These are phyloP conservation scores for Varanus komodoensis DNA, from an alignment of 2,113 vertebrate genomes.

Conservation along the genomic window DNA sequence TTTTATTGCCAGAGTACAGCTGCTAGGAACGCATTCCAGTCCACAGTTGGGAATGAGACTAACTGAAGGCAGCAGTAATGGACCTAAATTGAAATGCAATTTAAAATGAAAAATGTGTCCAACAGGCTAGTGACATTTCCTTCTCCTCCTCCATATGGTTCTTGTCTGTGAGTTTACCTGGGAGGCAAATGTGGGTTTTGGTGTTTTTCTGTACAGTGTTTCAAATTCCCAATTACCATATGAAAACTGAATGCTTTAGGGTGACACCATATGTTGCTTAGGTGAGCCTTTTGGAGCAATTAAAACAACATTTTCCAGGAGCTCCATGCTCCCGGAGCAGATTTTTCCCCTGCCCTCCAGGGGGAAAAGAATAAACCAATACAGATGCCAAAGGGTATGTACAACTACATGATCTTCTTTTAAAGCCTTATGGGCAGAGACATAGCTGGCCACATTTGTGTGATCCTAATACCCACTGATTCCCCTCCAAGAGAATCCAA, in stretches of 20 bases:
- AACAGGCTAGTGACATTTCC: neutral
- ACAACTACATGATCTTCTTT: fast-evolving
- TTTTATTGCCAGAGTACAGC: neutral
- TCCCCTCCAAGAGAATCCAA: neutral
- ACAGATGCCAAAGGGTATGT: fast-evolving
- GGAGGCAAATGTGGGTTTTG: neutral
- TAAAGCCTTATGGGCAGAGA: neutral
- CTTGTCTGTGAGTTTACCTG: constrained; percentile 20
- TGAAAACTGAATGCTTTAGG: constrained; percentile 39
- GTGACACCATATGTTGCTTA: constrained; percentile 1
- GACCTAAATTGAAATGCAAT: constrained; percentile 32
- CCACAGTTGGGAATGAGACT: constrained; percentile 25
- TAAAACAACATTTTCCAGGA: constrained; percentile 30
- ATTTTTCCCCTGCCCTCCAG: neutral
- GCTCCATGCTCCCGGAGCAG: neutral
- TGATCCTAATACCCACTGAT: neutral
- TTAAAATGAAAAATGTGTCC: constrained; percentile 39
- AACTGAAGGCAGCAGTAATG: constrained; percentile 15
- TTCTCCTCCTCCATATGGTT: neutral
- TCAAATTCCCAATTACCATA: constrained; percentile 18
- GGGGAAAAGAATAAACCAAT: neutral
- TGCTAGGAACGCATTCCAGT: constrained; percentile 46
- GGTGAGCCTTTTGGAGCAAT: constrained; percentile 28
- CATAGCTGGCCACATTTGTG: neutral
- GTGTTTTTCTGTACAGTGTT: constrained; percentile 7